Evolutionary conservation across 2,113 vertebrate genomes (phyloP), one percentile per base, ranked within the genome.

Genomic region (Dendrocopos noguchii): DNA sequence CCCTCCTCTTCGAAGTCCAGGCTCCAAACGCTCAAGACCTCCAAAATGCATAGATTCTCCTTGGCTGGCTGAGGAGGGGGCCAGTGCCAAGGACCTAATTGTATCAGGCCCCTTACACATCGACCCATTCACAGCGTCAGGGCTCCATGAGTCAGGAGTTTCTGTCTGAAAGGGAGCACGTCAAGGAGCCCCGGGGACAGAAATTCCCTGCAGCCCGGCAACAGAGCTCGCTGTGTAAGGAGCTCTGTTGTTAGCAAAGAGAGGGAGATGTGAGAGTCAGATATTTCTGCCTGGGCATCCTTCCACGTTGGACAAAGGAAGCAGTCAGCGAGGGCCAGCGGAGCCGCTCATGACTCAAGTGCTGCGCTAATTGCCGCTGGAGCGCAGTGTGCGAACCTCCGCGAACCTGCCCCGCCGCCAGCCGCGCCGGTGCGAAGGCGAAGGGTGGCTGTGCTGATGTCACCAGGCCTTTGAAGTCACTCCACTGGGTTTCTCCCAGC

Each of bases 71-170:
- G 24, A 4, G 11, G 81, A 89, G 78, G 11, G 3, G 9, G 53
- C n/a, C 1, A 1, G 89, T 90, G 94, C 97, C 96, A 77, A 81
- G 76, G 94, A 63, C 92, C 95, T 96, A 89, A 96, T 95, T 88
- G 94, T 90, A 56, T 92, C 91, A 96, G 89, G 95, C 93, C 50
- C 93, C 93, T 96, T 92, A 92, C 95, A 95, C 89, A 93, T 96
- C 89, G 71, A 66, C 36, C 73, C 76, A 79, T 72, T 91, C 87
- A 94, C 87, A 94, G 88, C 94, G 87, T 97, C 97, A 97, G 19
- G 3, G 83, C 93, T 95, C 83, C 97, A 83, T 98, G 98, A 98
- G 97, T 98, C 97, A 98, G 97, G 97, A 50, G 47, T 98, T 96
- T 96, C 91, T 93, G 85, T 97, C 96, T 96, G 93, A 97, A 97